phyloP scores from a whole-genome alignment of 2,113 vertebrate species.

The Thamnophis sirtalis region DNA sequence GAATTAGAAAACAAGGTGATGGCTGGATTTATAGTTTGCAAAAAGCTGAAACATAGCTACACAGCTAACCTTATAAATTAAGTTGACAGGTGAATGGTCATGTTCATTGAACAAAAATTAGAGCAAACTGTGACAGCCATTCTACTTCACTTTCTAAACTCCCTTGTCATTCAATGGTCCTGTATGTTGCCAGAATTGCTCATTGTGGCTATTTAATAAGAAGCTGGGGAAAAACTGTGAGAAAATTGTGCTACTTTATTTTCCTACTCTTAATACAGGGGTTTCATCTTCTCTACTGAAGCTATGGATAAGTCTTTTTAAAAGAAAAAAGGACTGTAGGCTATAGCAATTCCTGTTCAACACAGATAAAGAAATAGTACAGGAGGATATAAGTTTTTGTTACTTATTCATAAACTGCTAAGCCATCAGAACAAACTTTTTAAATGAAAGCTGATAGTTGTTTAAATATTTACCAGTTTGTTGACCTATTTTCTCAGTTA shows the following conservation, averaged over 20 bases:
- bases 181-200: neutral
- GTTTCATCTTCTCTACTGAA: neutral
- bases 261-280: neutral
- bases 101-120: neutral
- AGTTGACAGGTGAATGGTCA: neutral
- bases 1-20: neutral
- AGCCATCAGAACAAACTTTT: conserved; percentile 55
- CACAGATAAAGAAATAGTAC: neutral
- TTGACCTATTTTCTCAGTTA: conserved; percentile 69
- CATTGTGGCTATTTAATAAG: neutral
- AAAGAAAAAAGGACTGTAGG: conserved; percentile 6
- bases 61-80: neutral
- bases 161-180: neutral
- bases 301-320: neutral
- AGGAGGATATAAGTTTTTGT: conserved; percentile 39
- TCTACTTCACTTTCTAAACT: neutral
- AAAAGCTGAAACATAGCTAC: neutral
- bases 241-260: neutral
- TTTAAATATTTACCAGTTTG: conserved; percentile 69
- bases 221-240: neutral
- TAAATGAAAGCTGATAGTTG: conserved; percentile 61
- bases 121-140: neutral
- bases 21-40: neutral
- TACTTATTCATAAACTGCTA: conserved; percentile 64
- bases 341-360: conserved; percentile 26